Conservation (phyloP, 2,888 invertebrate genomes). For the Acleris sparsana region DNA sequence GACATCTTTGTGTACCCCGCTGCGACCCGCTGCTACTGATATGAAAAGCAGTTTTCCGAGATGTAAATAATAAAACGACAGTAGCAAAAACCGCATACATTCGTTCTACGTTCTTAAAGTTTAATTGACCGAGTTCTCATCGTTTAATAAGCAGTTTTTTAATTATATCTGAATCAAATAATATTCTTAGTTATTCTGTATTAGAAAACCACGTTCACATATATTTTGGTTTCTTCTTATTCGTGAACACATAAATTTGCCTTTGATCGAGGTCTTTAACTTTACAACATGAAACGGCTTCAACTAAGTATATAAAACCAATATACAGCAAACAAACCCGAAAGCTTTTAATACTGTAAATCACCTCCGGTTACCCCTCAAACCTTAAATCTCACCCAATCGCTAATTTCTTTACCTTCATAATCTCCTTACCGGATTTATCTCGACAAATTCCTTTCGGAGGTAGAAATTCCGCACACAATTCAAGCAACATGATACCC, state of each 20-base stretch:
- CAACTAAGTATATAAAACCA: constrained; percentile 24
- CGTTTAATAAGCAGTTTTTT: background rate
- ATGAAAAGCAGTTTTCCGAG: constrained; percentile 76
- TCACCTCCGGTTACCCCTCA: constrained; percentile 36
- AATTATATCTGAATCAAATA: constrained; percentile 9
- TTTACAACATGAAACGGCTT: constrained; percentile 23
- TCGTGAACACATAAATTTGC: constrained; percentile 23
- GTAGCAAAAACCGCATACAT: constrained; percentile 55
- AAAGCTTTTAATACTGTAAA: constrained; percentile 34
- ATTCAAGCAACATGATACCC: constrained; percentile 70
- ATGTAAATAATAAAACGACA: constrained; percentile 71
- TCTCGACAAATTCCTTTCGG: constrained; percentile 46
- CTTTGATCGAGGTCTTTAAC: constrained; percentile 17
- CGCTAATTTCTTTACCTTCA: constrained; percentile 46
- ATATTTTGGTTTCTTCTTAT: constrained; percentile 15
- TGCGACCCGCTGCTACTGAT: constrained; percentile 71
- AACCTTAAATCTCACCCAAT: constrained; percentile 40
- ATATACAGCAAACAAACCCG: constrained; percentile 27
- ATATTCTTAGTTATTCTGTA: constrained; percentile 2
- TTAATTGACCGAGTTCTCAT: background rate
- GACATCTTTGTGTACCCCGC: constrained; percentile 66
- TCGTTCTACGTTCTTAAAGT: constrained; percentile 33
- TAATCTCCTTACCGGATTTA: constrained; percentile 47
- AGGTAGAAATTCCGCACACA: constrained; percentile 58
- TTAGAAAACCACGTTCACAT: background rate